These are phyloP conservation scores for Callyntrura sp. DNA, from an alignment of 2,888 invertebrate species.

Conservation along the genomic window DNA sequence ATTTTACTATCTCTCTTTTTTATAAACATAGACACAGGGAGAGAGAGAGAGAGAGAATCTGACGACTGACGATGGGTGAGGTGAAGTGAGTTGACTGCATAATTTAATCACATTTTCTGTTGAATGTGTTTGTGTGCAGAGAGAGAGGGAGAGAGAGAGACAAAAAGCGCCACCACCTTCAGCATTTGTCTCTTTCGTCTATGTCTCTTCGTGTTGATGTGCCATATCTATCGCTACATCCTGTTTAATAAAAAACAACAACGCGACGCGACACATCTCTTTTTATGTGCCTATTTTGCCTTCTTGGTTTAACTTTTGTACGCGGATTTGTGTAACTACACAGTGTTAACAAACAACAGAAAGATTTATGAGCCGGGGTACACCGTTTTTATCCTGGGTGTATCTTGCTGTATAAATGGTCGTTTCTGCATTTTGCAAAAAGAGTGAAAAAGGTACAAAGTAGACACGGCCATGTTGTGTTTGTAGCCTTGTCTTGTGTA, in stretches of 20 bases:
- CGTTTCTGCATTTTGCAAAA: neutral
- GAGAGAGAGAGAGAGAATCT: slow-evolving; percentile 18
- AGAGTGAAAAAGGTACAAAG: neutral
- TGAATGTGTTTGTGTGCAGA: slow-evolving; percentile 53
- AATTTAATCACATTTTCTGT: slow-evolving; percentile 68
- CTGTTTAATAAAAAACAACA: slow-evolving; percentile 48
- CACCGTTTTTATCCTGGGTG: neutral
- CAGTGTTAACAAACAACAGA: slow-evolving; percentile 72
- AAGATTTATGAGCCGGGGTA: slow-evolving; percentile 67
- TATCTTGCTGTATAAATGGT: slow-evolving; percentile 18
- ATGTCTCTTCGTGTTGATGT: neutral
- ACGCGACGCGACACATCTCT: slow-evolving; percentile 49
- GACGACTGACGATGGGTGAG: slow-evolving; percentile 64
- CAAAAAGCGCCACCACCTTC: slow-evolving; percentile 66
- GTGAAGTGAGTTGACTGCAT: slow-evolving; percentile 68
- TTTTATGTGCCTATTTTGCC: neutral
- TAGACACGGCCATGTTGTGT: neutral
- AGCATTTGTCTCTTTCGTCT: slow-evolving; percentile 43
- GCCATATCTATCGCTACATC: slow-evolving; percentile 20
- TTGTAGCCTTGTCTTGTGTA: too few relatives aligned
- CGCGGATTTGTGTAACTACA: slow-evolving; percentile 64
- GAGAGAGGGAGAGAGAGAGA: slow-evolving; percentile 2
- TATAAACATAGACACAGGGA: slow-evolving; percentile 37
- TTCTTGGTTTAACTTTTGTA: slow-evolving; percentile 43
- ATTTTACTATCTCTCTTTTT: slow-evolving; percentile 72